Evolutionary conservation across 2,113 vertebrate genomes (phyloP), one percentile per base, ranked within the genome.

Genomic region (Sula dactylatra): DNA sequence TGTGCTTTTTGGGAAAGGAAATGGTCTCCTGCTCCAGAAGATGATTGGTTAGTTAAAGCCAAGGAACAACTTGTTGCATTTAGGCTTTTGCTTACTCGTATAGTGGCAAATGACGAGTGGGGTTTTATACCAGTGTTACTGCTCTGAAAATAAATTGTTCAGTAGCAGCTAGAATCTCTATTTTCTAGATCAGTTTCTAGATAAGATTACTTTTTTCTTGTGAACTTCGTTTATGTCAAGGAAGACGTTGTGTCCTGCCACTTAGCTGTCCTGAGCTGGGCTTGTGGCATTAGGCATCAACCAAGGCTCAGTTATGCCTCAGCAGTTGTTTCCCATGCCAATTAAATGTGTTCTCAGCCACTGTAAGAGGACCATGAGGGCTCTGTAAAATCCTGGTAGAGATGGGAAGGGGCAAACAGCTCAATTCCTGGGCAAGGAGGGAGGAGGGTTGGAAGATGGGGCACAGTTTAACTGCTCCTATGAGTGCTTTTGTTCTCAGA

Each of bases 1-100:
- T 66, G 98, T 99, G 87, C 98, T 99, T 31, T 99, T 99, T 92
- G 99, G 99, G 50, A 99, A 99, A 96, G 99, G 99, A 94, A 99
- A 99, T 89, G 81, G 98, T 14, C 97, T 97, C 25, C 97, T 99
- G 84, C 98, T 99, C 64, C 99, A 99, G 93, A 99, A 99, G 98
- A 99, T 99, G 99, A 99, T 99, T 19, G 99, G 99, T 99, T 62
- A 61, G 98, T 97, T 62, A 69, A 80, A 80, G 26, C 32, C 34
- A 49, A 52, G 85, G 52, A 64, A 24, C 6, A 38, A 3, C 34
- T 40, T 47, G 32, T 17, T 76, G 31, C 29, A 2, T 36, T 86
- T 62, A 31, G 13, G 14, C 69, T 88, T 86, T 82, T 91, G 22
- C 61, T 82, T 61, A 42, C 36, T 82, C 4, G 0, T 19, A 3